These are phyloP conservation scores for Calephelis nemesis DNA, from an alignment of 1,140 invertebrate species.

Conservation along the genomic window DNA sequence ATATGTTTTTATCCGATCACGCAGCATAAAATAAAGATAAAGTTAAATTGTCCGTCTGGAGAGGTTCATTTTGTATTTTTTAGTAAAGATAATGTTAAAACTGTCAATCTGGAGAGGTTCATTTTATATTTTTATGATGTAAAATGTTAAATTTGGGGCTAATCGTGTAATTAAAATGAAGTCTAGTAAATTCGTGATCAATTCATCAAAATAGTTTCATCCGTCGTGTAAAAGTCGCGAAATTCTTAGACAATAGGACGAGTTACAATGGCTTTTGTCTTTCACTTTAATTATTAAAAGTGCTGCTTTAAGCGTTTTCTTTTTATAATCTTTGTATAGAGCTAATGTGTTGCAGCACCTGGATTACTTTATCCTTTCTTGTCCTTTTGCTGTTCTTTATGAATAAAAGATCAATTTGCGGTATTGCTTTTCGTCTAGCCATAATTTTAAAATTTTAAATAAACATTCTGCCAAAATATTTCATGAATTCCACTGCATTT, in stretches of 20 bases:
- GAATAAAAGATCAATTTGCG: conserved; percentile 25
- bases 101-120: too few species aligned
- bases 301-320: conserved; percentile 28
- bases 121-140: too few species aligned
- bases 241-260: conserved; percentile 30
- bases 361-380: conserved; percentile 18
- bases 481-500: too few species aligned
- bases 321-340: conserved; percentile 26
- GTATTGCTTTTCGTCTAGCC: conserved; percentile 25
- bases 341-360: conserved; percentile 25
- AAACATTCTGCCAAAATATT: background rate
- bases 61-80: too few species aligned
- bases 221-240: conserved; percentile 27
- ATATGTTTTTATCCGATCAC: too few species aligned
- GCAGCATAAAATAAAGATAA: too few species aligned
- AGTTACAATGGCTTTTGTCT: conserved; percentile 29
- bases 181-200: background rate
- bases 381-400: conserved; percentile 25
- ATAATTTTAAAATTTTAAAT: conserved; percentile 1
- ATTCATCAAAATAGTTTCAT: conserved; percentile 26
- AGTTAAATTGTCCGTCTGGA: too few species aligned
- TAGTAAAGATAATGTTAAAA: too few species aligned
- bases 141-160: too few species aligned
- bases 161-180: conserved; percentile 1
- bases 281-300: conserved; percentile 33